Conservation (phyloP, 2,113 vertebrate genomes). For the Rattus norvegicus region GRCr8 NC_086026.1:61127001-61127500, state of each 20-base stretch:
- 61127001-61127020: not conserved
- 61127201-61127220: not conserved
- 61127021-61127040: not conserved
- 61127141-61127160: not conserved
- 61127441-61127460: not conserved
- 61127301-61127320: not conserved
- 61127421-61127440: not conserved
- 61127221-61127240: not conserved
- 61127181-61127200: not conserved
- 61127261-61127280: not conserved
- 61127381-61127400: not conserved
- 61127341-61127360: not conserved
- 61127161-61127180: not conserved
- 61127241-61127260: not conserved
- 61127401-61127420: not conserved
- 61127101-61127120: not conserved
- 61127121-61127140: not conserved
- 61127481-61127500: not conserved
- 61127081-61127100: not conserved
- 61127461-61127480: not conserved
- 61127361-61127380: not conserved
- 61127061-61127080: not conserved
- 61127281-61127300: not conserved
- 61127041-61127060: accelerated
- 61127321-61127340: not conserved